Evolutionary conservation across 1,140 invertebrate genomes (phyloP).

Genomic region (Trichonephila inaurata): DNA sequence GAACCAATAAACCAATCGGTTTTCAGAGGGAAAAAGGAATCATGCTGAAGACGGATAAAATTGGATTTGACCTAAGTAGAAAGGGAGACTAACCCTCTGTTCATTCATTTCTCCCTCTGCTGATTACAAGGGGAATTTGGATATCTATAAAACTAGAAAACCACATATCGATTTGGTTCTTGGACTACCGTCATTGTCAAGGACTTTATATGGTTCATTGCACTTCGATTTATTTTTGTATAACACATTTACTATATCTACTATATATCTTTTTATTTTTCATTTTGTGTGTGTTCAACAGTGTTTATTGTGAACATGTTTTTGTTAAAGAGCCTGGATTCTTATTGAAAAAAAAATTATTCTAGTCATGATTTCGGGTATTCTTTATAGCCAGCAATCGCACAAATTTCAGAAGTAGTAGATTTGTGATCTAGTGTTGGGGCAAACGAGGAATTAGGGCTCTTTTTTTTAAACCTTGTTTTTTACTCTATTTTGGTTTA

Average conservation of each 20-base stretch:
- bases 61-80: constrained; percentile 43
- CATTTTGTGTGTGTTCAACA: too few relatives aligned
- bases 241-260: neutral
- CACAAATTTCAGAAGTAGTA: constrained; percentile 12
- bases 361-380: constrained; percentile 55
- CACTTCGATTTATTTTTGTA: neutral
- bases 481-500: constrained; percentile 30
- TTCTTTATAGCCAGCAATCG: constrained; percentile 51
- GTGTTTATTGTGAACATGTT: neutral
- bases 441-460: neutral
- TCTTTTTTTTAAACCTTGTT: neutral
- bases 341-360: neutral
- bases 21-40: neutral
- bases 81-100: constrained; percentile 1
- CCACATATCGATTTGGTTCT: neutral
- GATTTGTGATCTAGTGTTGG: neutral
- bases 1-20: constrained; percentile 20
- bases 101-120: constrained; percentile 17
- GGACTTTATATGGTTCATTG: neutral
- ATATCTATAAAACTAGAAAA: constrained; percentile 18
- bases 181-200: neutral
- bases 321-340: neutral
- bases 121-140: constrained; percentile 10
- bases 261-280: neutral
- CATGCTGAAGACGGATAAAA: neutral